Evolutionary conservation across 2,888 invertebrate species (phyloP).

Genomic region (Idaea straminata): DNA sequence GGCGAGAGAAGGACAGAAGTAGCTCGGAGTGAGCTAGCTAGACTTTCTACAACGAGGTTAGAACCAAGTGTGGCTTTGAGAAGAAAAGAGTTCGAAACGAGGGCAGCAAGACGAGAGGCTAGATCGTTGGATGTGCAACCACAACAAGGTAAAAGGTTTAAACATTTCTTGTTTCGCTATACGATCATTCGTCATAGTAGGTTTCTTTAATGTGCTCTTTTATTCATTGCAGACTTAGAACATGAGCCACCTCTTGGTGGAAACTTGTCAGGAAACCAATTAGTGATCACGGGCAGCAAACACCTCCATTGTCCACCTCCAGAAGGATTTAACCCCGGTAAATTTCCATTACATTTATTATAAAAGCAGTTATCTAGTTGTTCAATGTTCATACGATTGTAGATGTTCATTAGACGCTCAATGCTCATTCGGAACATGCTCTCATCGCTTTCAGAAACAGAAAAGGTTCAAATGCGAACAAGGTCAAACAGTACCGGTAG

Average conservation of each 20-base stretch:
- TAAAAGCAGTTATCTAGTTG: conserved; percentile 10
- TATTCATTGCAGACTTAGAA: conserved; percentile 65
- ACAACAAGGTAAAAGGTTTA: conserved; percentile 48
- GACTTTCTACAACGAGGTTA: conserved; percentile 83
- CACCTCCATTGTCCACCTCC: conserved; percentile 89
- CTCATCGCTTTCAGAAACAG: conserved; percentile 59
- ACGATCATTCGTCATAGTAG: background rate
- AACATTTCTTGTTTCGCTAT: conserved; percentile 1
- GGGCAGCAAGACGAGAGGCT: conserved; percentile 65
- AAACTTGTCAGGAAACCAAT: conserved; percentile 86
- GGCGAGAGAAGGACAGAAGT: conserved; percentile 83
- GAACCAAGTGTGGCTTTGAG: conserved; percentile 88
- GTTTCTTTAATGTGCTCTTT: background rate
- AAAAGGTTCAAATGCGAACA: conserved; percentile 79
- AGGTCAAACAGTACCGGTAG: conserved; percentile 79
- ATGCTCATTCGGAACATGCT: conserved; percentile 22
- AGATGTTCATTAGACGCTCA: conserved; percentile 26
- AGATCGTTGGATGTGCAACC: conserved; percentile 72
- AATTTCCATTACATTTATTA: conserved; percentile 13
- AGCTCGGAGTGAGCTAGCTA: conserved; percentile 84
- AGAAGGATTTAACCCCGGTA: conserved; percentile 79
- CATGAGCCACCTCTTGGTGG: conserved; percentile 70
- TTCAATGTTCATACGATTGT: conserved; percentile 1
- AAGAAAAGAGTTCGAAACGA: conserved; percentile 86
- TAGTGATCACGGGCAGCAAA: conserved; percentile 88